Evolutionary conservation across 2,113 vertebrate genomes (phyloP).

Genomic region (Canis aureus): DNA sequence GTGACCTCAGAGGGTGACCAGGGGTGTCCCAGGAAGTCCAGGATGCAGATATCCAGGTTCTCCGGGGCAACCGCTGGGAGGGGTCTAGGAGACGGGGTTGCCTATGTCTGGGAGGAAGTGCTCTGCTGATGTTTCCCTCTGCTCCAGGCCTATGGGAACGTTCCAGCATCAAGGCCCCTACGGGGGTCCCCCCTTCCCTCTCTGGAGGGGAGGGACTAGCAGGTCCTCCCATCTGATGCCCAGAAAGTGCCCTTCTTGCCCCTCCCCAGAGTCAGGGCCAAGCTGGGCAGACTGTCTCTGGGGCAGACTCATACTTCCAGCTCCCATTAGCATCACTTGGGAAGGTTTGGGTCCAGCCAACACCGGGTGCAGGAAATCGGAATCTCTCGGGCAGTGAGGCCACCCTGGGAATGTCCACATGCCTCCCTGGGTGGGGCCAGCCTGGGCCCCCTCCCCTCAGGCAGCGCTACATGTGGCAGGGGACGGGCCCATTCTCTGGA

Average conservation of each 20-base stretch:
- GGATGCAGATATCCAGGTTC: fast-evolving
- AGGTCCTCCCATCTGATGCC: neutral
- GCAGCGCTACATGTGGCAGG: fast-evolving
- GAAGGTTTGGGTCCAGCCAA: neutral
- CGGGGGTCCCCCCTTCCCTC: too few species aligned
- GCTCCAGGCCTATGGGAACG: neutral
- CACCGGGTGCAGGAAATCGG: neutral
- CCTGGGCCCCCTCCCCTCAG: neutral
- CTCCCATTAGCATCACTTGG: fast-evolving
- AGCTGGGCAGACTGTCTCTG: too few species aligned
- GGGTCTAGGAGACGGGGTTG: neutral
- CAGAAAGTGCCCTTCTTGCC: fast-evolving
- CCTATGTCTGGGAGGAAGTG: neutral
- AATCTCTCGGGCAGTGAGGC: neutral
- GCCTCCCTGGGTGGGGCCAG: neutral
- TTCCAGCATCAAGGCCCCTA: fast-evolving
- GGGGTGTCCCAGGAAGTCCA: neutral
- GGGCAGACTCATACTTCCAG: fast-evolving
- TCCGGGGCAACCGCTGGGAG: fast-evolving
- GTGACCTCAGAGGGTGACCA: neutral
- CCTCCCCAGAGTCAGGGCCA: neutral
- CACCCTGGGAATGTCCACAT: neutral
- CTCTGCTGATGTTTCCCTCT: too few species aligned
- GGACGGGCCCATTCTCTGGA: slow-evolving; percentile 72
- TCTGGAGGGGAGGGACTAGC: too few species aligned